Evolutionary conservation across 1,140 invertebrate genomes (phyloP), one percentile per base, ranked within the genome.

Genomic region (Drosophila eugracilis): DNA sequence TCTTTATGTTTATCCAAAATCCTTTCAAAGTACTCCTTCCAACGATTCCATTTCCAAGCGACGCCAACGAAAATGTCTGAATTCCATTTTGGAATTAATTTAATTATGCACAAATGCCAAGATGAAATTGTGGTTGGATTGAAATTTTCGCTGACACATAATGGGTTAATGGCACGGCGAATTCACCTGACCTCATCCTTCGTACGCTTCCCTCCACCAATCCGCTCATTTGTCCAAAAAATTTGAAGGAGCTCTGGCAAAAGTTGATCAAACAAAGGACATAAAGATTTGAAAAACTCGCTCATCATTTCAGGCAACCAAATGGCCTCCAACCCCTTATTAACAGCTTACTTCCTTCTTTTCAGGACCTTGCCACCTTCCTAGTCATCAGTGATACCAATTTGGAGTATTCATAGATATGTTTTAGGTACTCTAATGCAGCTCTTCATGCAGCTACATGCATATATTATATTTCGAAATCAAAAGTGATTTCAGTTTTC

Each of bases 191-290:
- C 22, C 30, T 26, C 34, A 17, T 24, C 50, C 54, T 7, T 10
- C 3, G n/a, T 45, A 4, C 14, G 4, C 6, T n/a, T n/a, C n/a
- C n/a, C n/a, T n/a, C n/a, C n/a, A n/a, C 17, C 12, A n/a, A 4
- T 26, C n/a, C 12, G 9, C 37, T 34, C 28, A 24, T 30, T 30
- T n/a, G 17, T 10, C 21, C 41, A 28, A 34, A 5, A n/a, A 14
- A 21, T n/a, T 36, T 5, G 7, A 5, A 19, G 30, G 22, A 37
- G 48, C 49, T 4, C 52, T 10, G 21, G 39, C 22, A 19, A 59
- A 71, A 78, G 62, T 84, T 84, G 76, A 78, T 84, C 75, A 84
- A 84, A 84, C 80, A 85, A 85, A 80, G 73, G 57, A 42, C 65
- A 62, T 63, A 47, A 80, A 60, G 72, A 85, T 76, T 75, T 52